Conservation (phyloP, 2,888 invertebrate genomes). For the Stictocephala bisonia region DNA sequence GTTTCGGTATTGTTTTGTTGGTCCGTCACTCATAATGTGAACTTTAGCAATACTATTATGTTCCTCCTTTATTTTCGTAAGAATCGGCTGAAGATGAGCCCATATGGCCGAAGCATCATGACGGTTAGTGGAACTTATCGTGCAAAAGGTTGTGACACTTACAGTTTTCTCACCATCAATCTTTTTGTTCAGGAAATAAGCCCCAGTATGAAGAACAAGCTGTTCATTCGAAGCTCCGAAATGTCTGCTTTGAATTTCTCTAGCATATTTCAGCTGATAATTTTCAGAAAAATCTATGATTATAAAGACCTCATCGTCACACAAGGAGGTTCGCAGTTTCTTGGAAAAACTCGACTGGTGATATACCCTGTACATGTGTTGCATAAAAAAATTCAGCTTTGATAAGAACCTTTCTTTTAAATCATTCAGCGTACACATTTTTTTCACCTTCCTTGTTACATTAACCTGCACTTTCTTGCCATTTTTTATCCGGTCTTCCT, state of each 20-base stretch:
- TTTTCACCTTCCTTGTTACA: no score
- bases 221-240: slow-evolving; percentile 22
- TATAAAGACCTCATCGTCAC: no score
- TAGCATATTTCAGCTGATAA: no score
- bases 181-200: neutral
- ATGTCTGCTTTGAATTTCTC: neutral
- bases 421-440: no score
- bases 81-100: neutral
- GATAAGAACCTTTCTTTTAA: no score
- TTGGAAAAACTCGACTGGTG: no score
- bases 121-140: neutral
- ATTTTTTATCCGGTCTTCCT: no score
- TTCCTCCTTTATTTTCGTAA: neutral
- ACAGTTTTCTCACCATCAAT: neutral
- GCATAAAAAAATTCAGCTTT: no score
- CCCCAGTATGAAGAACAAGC: neutral
- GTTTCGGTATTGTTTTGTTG: slow-evolving; percentile 33
- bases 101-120: slow-evolving; percentile 21
- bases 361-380: no score
- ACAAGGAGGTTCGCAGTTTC: no score
- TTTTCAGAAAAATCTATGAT: no score
- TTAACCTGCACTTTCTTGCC: no score
- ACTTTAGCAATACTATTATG: neutral
- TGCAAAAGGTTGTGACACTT: slow-evolving; percentile 9
- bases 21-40: slow-evolving; percentile 18